Evolutionary conservation across 2,113 vertebrate species (phyloP), one percentile per base, ranked within the genome.

Genomic region (Tor tambroides): DNA sequence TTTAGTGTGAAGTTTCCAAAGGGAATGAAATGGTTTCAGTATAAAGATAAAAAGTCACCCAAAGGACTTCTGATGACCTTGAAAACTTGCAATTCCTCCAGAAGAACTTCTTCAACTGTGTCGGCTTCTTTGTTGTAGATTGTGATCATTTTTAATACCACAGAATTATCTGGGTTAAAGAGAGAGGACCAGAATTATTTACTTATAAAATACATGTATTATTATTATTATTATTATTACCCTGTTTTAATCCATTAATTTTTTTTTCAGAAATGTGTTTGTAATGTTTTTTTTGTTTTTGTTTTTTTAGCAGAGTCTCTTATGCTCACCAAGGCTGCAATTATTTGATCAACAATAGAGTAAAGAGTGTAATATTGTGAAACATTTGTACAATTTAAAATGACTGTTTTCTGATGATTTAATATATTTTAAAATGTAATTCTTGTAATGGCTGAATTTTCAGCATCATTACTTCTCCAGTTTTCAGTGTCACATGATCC

Each of bases 81-180:
- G 91, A 99, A 98, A 89, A 99, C 95, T 91, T 97, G 97, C 61
- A 99, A 93, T 87, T 99, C 97, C 93, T 99, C 98, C 91, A 99
- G 94, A 93, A 99, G 96, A 83, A 99, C 97, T 94, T 99, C 98
- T 93, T 99, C 98, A 95, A 98, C 96, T 15, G 95, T 96, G 94
- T 98, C 96, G 80, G 94, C 95, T 89, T 99, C 97, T 94, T 97
- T 97, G 90, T 98, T 99, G 91, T 98, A 97, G 93, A 99, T 98
- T 82, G 96, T 98, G 92, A 99, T 98, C 65, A 98, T 93, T 96
- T 99, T 99, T 89, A 99, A 77, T 38, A 99, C 96, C 83, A 96
- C 91, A 17, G 97, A 97, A 85, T 96, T 96, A 91, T 98, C 98
- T 99, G 61, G 59, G 79, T 80, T 84, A 28, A 86, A 46, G 11